Evolutionary conservation across 1,140 invertebrate species (phyloP).

Genomic region (Bombus haemorrhoidalis): DNA sequence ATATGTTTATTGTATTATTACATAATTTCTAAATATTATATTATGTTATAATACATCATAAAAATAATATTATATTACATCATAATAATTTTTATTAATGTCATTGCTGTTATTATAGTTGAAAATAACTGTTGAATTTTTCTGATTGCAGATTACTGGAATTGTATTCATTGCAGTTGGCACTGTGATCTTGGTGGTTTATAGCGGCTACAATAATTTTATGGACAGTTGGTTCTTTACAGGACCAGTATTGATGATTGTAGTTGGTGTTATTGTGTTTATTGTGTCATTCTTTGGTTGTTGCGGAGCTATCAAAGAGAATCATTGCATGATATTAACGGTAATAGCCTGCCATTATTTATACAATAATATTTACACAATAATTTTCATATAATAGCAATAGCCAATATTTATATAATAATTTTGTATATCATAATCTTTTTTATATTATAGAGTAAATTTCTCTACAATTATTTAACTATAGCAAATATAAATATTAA

Average conservation of each 20-base stretch:
- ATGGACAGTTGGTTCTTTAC: slow-evolving; percentile 88
- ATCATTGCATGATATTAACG: slow-evolving; percentile 93
- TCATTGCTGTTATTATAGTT: not conserved
- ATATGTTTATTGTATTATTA: not conserved
- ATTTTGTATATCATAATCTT: not conserved
- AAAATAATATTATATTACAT: too few species aligned
- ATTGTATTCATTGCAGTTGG: slow-evolving; percentile 89
- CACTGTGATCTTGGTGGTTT: slow-evolving; percentile 86
- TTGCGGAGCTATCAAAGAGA: slow-evolving; percentile 93
- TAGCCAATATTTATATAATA: not conserved
- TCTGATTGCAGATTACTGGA: slow-evolving; percentile 87
- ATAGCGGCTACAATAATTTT: slow-evolving; percentile 87
- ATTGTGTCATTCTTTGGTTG: slow-evolving; percentile 94
- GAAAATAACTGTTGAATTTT: not conserved
- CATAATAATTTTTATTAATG: not conserved
- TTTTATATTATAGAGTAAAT: not conserved
- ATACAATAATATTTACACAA: not conserved
- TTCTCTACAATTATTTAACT: not conserved
- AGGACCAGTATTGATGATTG: slow-evolving; percentile 90
- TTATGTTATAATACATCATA: too few species aligned
- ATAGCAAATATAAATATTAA: not conserved
- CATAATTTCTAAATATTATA: not conserved
- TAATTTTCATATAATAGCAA: not conserved
- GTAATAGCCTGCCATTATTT: slow-evolving; percentile 81
- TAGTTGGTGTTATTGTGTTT: slow-evolving; percentile 92